phyloP scores from a whole-genome alignment of 2,888 invertebrate species.

The Cynaeus angustus region DNA sequence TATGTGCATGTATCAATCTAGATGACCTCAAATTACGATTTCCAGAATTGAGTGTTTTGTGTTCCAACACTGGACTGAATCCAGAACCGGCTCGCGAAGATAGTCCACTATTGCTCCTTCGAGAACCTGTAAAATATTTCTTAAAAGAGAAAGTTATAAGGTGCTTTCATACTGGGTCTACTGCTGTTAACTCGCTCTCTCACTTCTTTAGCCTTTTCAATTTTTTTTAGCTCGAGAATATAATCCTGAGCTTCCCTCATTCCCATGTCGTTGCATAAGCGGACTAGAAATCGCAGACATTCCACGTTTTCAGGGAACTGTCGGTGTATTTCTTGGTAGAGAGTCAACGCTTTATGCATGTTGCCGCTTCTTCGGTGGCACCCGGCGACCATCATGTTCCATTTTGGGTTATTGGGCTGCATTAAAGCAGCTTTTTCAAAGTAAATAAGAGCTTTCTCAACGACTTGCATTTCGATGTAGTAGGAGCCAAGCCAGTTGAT shows the following conservation, averaged over 20 bases:
- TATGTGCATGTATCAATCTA: slow-evolving; percentile 62
- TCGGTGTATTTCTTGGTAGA: slow-evolving; percentile 88
- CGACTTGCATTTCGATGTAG: slow-evolving; percentile 90
- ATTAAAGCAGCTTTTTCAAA: slow-evolving; percentile 86
- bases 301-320: slow-evolving; percentile 96
- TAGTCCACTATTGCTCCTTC: slow-evolving; percentile 74
- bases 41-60: slow-evolving; percentile 63
- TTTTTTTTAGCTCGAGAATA: slow-evolving; percentile 86
- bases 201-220: slow-evolving; percentile 74
- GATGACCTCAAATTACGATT: slow-evolving; percentile 63
- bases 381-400: slow-evolving; percentile 90
- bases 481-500: slow-evolving; percentile 93
- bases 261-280: slow-evolving; percentile 91
- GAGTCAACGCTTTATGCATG: slow-evolving; percentile 79
- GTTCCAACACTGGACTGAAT: slow-evolving; percentile 72
- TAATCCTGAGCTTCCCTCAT: slow-evolving; percentile 92
- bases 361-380: slow-evolving; percentile 88
- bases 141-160: neutral
- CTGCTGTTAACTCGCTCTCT: slow-evolving; percentile 76
- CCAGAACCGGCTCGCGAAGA: slow-evolving; percentile 76
- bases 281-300: slow-evolving; percentile 91
- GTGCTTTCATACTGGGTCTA: slow-evolving; percentile 70
- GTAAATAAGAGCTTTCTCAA: slow-evolving; percentile 89
- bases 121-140: slow-evolving; percentile 71
- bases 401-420: slow-evolving; percentile 86